Evolutionary conservation across 2,797 vertebrate genomes (phyloP), one percentile per base, ranked within the genome.

Genomic region (Lepus oiostolus): DNA sequence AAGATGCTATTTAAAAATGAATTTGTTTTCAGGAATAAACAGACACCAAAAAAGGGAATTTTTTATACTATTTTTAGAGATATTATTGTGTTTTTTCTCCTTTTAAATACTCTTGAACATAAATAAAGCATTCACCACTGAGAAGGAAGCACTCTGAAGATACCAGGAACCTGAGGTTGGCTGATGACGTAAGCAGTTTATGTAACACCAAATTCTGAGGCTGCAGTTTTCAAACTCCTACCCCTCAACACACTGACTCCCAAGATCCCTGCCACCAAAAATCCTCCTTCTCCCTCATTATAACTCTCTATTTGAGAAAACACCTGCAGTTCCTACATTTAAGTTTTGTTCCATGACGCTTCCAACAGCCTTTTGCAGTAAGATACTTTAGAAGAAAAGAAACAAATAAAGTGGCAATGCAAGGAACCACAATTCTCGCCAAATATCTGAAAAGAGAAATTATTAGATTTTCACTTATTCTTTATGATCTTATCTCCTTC

Each of bases 281-380:
- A 62, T 21, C 11, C 3, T 80, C 75, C 24, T 58, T 67, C 32
- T 24, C 21, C 22, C 90, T 91, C 35, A 32, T 85, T 65, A 95
- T 21, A 95, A 90, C 24, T 11, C 50, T 94, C 42, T n/a, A 52
- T 75, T 86, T 93, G 67, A 95, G 32, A 91, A 92, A 94, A 88
- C 24, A 91, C 2, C 28, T 94, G 52, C 4, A 85, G 85, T 88
- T 90, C 52, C 88, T 52, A 75, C 19, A 67, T 81, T 81, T 76
- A 86, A 75, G 35, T 81, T 94, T 87, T 90, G 65, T 9, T 96
- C 65, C 52, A 14, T 62, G 21, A 62, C 22, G 52, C n/a, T 87
- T 54, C 30, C 62, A 83, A 58, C 24, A 71, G 91, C 26, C 12
- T 84, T 96, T 91, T 93, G 38, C 95, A 93, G 47, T 58, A 22